phyloP scores from a whole-genome alignment of 2,113 vertebrate species.

The Suncus etruscus region DNA sequence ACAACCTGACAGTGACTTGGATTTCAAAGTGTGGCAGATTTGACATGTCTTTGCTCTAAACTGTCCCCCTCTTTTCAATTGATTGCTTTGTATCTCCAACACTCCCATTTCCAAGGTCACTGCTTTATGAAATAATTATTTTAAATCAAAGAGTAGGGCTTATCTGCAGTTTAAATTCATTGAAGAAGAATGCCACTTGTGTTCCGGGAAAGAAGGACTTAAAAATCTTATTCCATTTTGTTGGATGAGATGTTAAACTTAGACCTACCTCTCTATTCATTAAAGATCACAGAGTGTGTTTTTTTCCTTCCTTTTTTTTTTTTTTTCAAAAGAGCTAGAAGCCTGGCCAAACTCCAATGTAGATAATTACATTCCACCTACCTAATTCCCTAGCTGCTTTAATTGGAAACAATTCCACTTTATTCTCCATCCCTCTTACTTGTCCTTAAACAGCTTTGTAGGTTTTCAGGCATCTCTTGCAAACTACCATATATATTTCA shows the following conservation, averaged over 20 bases:
- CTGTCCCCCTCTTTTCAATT: neutral
- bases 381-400: constrained; percentile 74
- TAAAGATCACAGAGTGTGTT: constrained; percentile 64
- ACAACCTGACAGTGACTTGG: neutral
- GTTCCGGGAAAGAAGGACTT: constrained; percentile 40
- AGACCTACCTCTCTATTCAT: constrained; percentile 70
- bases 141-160: constrained; percentile 44
- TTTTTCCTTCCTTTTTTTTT: neutral
- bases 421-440: neutral
- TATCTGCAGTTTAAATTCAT: neutral
- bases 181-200: constrained; percentile 57
- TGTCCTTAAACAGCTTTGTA: constrained; percentile 45
- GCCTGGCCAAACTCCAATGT: constrained; percentile 73
- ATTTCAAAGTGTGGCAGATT: neutral
- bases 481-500: neutral
- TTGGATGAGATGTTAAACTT: constrained; percentile 66
- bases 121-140: constrained; percentile 70
- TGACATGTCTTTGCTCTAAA: neutral
- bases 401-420: constrained; percentile 72
- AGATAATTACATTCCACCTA: constrained; percentile 79
- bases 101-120: constrained; percentile 48
- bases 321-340: constrained; percentile 18
- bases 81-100: constrained; percentile 5
- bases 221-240: constrained; percentile 49
- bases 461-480: constrained; percentile 12